Base-by-base conservation (phyloP, 2,113 vertebrate genomes). In the Bombycilla garrulus region DNA sequence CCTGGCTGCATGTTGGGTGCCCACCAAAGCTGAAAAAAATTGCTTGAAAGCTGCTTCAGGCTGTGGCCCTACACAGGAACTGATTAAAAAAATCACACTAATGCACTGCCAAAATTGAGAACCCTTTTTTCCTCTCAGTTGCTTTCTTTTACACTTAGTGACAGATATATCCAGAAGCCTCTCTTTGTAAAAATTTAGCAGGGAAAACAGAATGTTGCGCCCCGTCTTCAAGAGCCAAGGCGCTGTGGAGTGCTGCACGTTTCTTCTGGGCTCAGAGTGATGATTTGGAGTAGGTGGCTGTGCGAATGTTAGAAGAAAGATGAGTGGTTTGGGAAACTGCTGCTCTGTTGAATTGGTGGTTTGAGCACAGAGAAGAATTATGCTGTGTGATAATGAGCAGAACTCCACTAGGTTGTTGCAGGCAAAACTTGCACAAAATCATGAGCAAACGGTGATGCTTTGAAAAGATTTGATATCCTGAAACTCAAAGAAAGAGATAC, bases 1-100 rank as follows among this genome's bases (percentile, higher is more conserved):
- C 22, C 8, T 40, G 11, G 4, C n/a, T 33, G 11, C 5, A 28
- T 0, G 0, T 3, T 22, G 40, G 28, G 11, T 21, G 5, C 9
- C 10, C 3, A 8, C 15, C 15, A 53, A 36, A 65, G 5, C 20
- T 28, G n/a, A 19, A 18, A 76, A 66, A 78, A 86, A 0, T 0
- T 22, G 2, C 28, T 19, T 60, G 19, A 76, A 67, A 19, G 18
- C 6, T 23, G 8, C 31, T 81, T 53, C 60, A 73, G 22, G 8
- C 45, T 84, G 15, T 42, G 35, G 31, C 23, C 2, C 2, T 18
- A 31, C 20, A 31, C 14, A 31, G 20, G 13, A 88, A 56, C 4
- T 1, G 2, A 33, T 40, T 82, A 3, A 31, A 93, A 82, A 90
- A 78, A 10, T 57, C 1, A 16, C 8, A 53, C 1, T 61, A 65